Base-by-base conservation (phyloP, 2,113 vertebrate genomes). In the Alligator sinensis region DNA sequence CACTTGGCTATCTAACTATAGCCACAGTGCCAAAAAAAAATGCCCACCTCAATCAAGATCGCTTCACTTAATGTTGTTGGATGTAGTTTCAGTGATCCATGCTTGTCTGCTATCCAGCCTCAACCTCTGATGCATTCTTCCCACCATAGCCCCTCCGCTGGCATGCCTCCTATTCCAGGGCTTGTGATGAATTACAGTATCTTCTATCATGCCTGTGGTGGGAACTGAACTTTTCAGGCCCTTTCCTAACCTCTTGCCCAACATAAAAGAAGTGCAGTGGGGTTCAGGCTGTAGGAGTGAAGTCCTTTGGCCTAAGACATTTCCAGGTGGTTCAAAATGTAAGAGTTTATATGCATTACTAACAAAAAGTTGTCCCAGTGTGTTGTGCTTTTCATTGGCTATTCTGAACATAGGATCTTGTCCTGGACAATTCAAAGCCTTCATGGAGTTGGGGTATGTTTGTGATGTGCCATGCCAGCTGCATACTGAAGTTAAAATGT, bases 11-110 rank as follows among this genome's bases (percentile, higher is more conserved):
- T 82, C 60, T 34, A 59, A 19, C 16, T 2, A 1, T 61, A 64
- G 21, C 19, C 11, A 59, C 17, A 18, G 61, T 68, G 6, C 9
- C 19, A 57, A 57, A 62, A 66, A 66, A 74, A 5, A 2, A 81
- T 90, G 62, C 6, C 15, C 10, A 38, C 77, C 82, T 88, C 34
- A 75, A 2, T 57, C 3, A 5, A 5, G 15, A 24, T 6, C 10
- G 4, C 18, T 64, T 17, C 28, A 54, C 30, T 24, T 5, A 19
- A 1, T 12, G 38, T 19, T 24, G 68, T 19, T 64, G 28, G 12
- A 1, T 38, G 5, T 19, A 5, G 5, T 2, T 15, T 9, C 18
- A 4, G 2, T 24, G 66, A 14, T 30, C 38, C 12, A 2, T 2
- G 27, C 47, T 47, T 87, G 62, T 28, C 24, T 21, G 57, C 2